Conservation (phyloP, 2,113 vertebrate species). For the Oostethus manadensis region DNA sequence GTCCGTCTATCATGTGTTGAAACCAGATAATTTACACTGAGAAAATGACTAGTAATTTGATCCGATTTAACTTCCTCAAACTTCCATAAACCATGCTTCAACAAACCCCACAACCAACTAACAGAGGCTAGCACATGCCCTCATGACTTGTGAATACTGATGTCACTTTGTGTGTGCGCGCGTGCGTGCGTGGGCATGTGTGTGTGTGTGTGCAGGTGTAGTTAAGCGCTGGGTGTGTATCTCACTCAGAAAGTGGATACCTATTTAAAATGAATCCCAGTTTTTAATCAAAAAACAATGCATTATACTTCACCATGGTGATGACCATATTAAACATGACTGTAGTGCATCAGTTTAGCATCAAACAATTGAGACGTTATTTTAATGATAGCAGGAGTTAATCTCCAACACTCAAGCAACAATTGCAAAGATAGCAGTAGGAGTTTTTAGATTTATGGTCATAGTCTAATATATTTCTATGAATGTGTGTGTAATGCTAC, state of each 20-base stretch:
- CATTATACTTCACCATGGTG: conserved; percentile 27
- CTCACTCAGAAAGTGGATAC: no score
- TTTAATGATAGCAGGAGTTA: no score
- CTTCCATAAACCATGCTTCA: no score
- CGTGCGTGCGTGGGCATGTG: background rate
- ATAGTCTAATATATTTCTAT: conserved; percentile 7
- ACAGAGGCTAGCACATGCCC: conserved; percentile 4
- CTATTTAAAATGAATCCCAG: no score
- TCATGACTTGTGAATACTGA: conserved; percentile 19
- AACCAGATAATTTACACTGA: conserved; percentile 51
- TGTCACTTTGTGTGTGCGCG: conserved; percentile 10
- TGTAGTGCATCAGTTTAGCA: background rate
- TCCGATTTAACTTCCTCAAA: conserved; percentile 35
- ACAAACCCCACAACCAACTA: conserved; percentile 29
- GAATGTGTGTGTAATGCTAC: conserved; percentile 21
- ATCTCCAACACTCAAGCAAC: no score
- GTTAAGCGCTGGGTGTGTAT: no score
- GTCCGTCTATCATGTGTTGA: conserved; percentile 28
- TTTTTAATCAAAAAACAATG: background rate
- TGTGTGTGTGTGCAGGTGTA: background rate
- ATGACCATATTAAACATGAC: conserved; percentile 19
- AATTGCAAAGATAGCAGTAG: conserved; percentile 16
- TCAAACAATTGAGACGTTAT: conserved; percentile 18
- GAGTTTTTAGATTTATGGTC: conserved; percentile 35
- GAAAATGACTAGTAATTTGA: conserved; percentile 53